Percentiles rank a stretch among this genome's conserved stretches.
phyloP scores from a whole-genome alignment of 2,888 invertebrate genomes.

The Hesperia comma region DNA sequence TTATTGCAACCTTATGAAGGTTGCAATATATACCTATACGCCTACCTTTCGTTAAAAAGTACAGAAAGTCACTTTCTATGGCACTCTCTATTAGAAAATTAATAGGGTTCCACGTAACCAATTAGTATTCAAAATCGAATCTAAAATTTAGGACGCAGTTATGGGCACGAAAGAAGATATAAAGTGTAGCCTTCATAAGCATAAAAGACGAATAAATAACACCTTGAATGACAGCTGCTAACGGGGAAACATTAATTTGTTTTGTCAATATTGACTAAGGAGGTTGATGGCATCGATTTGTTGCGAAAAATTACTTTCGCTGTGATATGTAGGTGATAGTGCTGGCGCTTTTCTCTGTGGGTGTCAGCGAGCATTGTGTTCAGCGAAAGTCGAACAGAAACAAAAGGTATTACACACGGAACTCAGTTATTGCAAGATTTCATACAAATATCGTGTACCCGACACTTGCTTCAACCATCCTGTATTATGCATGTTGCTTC shows the following conservation, averaged over 20 bases:
- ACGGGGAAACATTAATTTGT: constrained; percentile 10
- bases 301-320: constrained; percentile 70
- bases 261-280: constrained; percentile 57
- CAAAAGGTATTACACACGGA: constrained; percentile 61
- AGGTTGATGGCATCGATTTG: constrained; percentile 55
- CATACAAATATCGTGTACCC: constrained; percentile 12
- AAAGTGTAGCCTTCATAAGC: too few species aligned
- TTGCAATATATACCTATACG: too few species aligned
- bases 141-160: background rate
- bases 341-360: constrained; percentile 71
- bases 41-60: too few species aligned
- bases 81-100: background rate
- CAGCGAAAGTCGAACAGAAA: constrained; percentile 72
- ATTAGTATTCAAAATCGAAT: background rate
- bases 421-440: constrained; percentile 44
- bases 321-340: constrained; percentile 54
- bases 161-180: background rate
- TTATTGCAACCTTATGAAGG: too few species aligned
- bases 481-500: background rate
- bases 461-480: background rate
- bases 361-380: constrained; percentile 71
- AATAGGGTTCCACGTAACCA: background rate
- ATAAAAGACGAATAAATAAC: background rate
- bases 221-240: background rate
- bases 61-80: too few species aligned